A percentile compares a stretch with the other conserved stretches of the same genome.
Conservation (phyloP, 2,888 invertebrate species). For the Cephus rjabovi region DNA sequence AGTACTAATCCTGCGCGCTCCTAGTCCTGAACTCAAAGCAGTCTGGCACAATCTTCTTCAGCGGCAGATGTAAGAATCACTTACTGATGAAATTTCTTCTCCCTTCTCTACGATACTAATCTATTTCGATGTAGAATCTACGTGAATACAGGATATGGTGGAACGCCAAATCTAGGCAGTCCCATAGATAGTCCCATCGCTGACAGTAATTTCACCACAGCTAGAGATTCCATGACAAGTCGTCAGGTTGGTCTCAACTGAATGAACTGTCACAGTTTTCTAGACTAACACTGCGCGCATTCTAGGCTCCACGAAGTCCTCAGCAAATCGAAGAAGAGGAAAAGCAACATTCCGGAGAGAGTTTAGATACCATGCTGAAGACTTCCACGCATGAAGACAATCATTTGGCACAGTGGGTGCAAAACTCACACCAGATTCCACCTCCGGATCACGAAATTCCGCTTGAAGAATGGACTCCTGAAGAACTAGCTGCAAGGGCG, state of each 20-base stretch:
- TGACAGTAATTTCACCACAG: conserved; percentile 43
- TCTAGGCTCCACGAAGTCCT: conserved; percentile 5
- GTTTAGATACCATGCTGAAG: conserved; percentile 39
- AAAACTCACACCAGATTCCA: conserved; percentile 60
- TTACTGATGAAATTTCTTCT: conserved; percentile 21
- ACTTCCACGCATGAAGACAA: conserved; percentile 40
- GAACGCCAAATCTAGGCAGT: conserved; percentile 79
- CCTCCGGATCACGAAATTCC: conserved; percentile 57
- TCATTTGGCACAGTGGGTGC: conserved; percentile 59
- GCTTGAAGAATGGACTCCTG: conserved; percentile 61
- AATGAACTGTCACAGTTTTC: not conserved
- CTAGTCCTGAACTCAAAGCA: conserved; percentile 86
- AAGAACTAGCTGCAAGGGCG: conserved; percentile 58
- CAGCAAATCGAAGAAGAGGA: conserved; percentile 29
- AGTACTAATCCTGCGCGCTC: conserved; percentile 81
- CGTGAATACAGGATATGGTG: conserved; percentile 83
- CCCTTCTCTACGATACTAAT: conserved; percentile 29
- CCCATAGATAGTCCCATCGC: conserved; percentile 74
- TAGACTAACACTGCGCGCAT: not conserved
- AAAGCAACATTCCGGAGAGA: conserved; percentile 40
- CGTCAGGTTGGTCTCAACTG: conserved; percentile 47
- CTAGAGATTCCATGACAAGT: conserved; percentile 47
- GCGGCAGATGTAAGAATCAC: conserved; percentile 83
- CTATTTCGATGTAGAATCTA: conserved; percentile 76
- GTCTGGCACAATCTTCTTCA: conserved; percentile 92